These are phyloP conservation scores for Muscicapa striata DNA, from an alignment of 2,797 vertebrate genomes.

Conservation along the genomic window DNA sequence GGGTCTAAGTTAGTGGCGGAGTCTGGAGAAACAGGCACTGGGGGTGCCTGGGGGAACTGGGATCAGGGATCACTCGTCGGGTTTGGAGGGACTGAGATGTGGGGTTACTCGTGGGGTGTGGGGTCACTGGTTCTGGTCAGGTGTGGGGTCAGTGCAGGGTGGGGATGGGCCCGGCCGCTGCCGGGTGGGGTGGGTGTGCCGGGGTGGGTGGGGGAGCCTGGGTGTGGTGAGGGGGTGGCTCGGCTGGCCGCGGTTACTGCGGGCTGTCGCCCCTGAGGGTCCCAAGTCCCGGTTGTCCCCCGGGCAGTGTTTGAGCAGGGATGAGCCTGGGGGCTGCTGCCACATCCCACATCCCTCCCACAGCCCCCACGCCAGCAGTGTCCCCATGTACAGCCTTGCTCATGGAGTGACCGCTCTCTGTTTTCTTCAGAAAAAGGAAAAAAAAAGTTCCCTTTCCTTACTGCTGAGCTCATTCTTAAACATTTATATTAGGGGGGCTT, in stretches of 20 bases:
- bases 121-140: too few species aligned
- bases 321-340: neutral
- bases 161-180: neutral
- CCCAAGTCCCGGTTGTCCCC: rapidly evolving
- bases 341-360: neutral
- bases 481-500: slow-evolving; percentile 35
- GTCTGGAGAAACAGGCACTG: neutral
- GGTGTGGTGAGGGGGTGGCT: neutral
- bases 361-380: rapidly evolving
- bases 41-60: too few species aligned
- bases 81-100: neutral
- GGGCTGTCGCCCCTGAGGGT: neutral
- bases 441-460: neutral
- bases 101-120: neutral
- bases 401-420: neutral
- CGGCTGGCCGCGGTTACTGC: too few species aligned
- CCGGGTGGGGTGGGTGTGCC: neutral
- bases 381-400: neutral
- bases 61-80: too few species aligned
- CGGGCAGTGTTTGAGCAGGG: neutral
- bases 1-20: neutral
- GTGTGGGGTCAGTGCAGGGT: neutral
- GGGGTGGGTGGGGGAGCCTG: neutral
- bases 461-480: slow-evolving; percentile 43
- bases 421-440: slow-evolving; percentile 33